Evolutionary conservation across 2,888 invertebrate species (phyloP).

Genomic region (Acrobasis repandana): DNA sequence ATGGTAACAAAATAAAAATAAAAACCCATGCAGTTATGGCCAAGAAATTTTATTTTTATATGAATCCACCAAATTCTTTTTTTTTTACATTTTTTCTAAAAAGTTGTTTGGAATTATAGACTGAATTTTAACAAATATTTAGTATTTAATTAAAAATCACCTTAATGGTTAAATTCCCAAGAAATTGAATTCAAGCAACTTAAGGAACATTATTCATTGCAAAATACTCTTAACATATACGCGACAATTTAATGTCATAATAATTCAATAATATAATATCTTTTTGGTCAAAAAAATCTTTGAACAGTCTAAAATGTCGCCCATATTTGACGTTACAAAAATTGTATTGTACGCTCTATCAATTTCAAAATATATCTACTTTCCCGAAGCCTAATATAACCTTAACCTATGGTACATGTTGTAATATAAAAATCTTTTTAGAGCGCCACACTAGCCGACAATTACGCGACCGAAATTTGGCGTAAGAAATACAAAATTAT

Average conservation of each 20-base stretch:
- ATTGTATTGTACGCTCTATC: conserved; percentile 53
- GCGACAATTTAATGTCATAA: conserved; percentile 19
- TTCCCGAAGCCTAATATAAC: conserved; percentile 42
- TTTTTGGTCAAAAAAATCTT: neutral
- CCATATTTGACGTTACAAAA: conserved; percentile 28
- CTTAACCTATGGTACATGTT: conserved; percentile 50
- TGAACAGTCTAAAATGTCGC: conserved; percentile 2
- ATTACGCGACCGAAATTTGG: neutral
- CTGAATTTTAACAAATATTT: no score
- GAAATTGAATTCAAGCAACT: no score
- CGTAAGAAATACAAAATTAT: neutral
- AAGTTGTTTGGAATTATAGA: no score
- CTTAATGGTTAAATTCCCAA: no score
- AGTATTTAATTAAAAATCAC: no score
- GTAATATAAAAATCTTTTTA: conserved; percentile 13
- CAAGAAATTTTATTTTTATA: no score
- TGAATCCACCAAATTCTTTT: no score
- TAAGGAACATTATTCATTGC: no score
- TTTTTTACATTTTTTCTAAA: no score
- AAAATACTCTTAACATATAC: no score
- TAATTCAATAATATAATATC: neutral
- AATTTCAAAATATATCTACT: conserved; percentile 46
- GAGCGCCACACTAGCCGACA: neutral
- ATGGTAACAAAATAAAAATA: no score
- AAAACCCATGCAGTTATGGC: no score